Conservation (phyloP, 2,797 vertebrate species). For the Carcharodon carcharias region DNA sequence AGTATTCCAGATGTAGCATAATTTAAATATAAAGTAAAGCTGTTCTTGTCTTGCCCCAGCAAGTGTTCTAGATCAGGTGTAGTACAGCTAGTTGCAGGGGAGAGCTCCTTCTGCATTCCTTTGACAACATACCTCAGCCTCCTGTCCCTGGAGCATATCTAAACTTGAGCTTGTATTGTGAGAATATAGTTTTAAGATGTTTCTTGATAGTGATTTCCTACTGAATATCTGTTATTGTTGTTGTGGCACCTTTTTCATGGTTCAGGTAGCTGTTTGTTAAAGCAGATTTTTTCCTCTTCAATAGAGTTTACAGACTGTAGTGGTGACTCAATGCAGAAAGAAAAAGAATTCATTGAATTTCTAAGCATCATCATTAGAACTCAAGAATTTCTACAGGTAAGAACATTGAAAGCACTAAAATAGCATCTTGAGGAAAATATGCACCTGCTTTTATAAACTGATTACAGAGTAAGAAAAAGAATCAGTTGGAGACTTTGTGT, state of each 20-base stretch:
- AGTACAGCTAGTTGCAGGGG: background rate
- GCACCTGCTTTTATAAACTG: background rate
- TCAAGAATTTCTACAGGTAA: slow-evolving; percentile 83
- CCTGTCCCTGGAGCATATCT: background rate
- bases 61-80: background rate
- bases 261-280: background rate
- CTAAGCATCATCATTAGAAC: slow-evolving; percentile 65
- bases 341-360: slow-evolving; percentile 66
- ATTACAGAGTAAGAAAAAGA: background rate
- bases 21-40: background rate
- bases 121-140: background rate
- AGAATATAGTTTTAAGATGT: background rate
- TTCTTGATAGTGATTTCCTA: background rate
- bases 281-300: slow-evolving; percentile 34
- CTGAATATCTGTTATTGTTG: background rate
- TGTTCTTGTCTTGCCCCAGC: background rate
- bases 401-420: slow-evolving; percentile 33
- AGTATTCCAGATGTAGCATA: background rate
- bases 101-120: background rate
- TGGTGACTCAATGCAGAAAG: slow-evolving; percentile 54
- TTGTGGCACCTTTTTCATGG: background rate
- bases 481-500: background rate
- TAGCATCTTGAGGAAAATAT: background rate
- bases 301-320: slow-evolving; percentile 75
- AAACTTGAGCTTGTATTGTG: background rate